Base-by-base conservation (phyloP, 30 jellyfish, hydroid and myxozoan species). In the Euphysa ruthae region DNA sequence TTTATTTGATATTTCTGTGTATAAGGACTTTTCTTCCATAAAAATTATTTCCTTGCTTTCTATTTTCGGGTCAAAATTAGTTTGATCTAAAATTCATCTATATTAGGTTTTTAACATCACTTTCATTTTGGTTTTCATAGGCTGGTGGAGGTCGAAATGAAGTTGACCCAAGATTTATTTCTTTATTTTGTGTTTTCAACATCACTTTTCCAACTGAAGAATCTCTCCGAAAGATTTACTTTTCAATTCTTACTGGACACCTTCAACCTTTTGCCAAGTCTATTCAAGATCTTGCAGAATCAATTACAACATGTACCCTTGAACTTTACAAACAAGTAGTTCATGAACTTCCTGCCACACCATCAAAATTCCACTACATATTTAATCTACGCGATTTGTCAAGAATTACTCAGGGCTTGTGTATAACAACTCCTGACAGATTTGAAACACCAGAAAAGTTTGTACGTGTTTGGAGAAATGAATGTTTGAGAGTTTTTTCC, bases 101-200 rank as follows among this genome's bases (percentile, higher is more conserved):
- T n/a, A n/a, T n/a, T n/a, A n/a, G n/a, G n/a, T n/a, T n/a, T n/a
- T n/a, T n/a, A n/a, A n/a, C n/a, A n/a, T n/a, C n/a, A n/a, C n/a
- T n/a, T n/a, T n/a, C n/a, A n/a, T n/a, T n/a, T n/a, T n/a, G n/a
- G n/a, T n/a, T n/a, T n/a, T n/a, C n/a, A n/a, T n/a, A 90, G 98
- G 98, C 98, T 70, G 98, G 98, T 27, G 98, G 98, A 3, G 98
- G 98, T 30, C 54, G 98, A 43, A 90, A 90, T 50, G 94, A 81
- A 74, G 95, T 90, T 43, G 98, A 90, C 33, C 87, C 93, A 1
- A 88, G 98, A 15, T 90, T 90, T 63, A 44, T 90, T n/a, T 74
- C 98, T 1, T 34, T 90, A 56, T 90, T 90, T 70, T 82, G 92
- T 63, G 95, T 79, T 18, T 90, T 90, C 74, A 75, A 90, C 84